Percentiles rank a stretch among this genome's conserved stretches.
phyloP scores from a whole-genome alignment of 2,888 invertebrate genomes.

The Pasiphila rectangulata region DNA sequence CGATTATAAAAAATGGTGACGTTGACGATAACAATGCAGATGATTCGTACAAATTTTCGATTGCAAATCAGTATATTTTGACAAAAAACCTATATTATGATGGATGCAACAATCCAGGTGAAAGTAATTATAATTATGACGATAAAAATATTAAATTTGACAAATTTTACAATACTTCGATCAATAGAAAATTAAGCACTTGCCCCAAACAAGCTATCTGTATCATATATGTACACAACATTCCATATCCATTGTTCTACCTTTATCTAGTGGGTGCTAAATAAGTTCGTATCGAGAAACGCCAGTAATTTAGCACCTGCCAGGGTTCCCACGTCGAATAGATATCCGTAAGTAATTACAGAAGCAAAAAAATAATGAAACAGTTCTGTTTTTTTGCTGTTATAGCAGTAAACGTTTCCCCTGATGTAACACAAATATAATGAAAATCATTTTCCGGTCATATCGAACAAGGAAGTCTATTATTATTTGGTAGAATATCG shows the following conservation, averaged over 20 bases:
- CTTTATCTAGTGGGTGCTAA: conserved; percentile 15
- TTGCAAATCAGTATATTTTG: no score
- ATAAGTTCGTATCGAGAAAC: conserved; percentile 23
- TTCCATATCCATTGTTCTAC: conserved; percentile 10
- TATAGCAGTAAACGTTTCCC: conserved; percentile 4
- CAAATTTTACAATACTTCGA: neutral
- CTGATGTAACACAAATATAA: conserved; percentile 4
- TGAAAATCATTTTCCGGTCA: neutral
- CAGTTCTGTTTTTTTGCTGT: conserved; percentile 33
- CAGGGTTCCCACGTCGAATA: conserved; percentile 48
- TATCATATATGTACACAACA: neutral
- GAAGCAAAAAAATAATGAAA: conserved; percentile 43
- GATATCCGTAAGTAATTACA: conserved; percentile 44
- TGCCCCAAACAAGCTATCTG: conserved; percentile 2
- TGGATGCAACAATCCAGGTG: no score
- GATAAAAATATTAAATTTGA: neutral
- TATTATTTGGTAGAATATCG: neutral
- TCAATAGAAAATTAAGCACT: neutral
- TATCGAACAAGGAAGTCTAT: neutral
- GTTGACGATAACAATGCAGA: no score
- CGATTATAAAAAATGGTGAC: no score
- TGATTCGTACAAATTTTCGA: no score
- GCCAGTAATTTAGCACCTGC: conserved; percentile 43
- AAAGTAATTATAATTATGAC: no score
- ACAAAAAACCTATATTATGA: no score